These are phyloP conservation scores for Ptychoptera albimana DNA, from an alignment of 2,888 invertebrate species.

Conservation along the genomic window DNA sequence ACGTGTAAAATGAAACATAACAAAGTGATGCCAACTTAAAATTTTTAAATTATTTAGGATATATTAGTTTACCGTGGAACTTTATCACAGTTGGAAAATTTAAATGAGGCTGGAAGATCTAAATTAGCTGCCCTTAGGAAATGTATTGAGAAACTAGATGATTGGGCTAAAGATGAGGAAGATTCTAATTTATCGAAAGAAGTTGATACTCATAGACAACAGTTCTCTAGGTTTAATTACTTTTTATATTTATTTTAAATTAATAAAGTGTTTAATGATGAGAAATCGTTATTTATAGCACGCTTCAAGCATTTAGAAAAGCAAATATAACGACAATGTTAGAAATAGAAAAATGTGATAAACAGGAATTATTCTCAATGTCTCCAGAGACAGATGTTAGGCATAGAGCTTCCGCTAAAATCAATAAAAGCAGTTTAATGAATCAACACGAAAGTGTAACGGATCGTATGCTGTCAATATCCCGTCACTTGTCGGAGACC, in stretches of 20 bases:
- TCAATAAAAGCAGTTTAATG: conserved; percentile 38
- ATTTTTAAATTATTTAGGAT: conserved; percentile 38
- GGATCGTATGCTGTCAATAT: conserved; percentile 69
- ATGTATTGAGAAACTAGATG: conserved; percentile 51
- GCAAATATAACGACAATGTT: conserved; percentile 65
- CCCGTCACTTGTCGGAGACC: conserved; percentile 72
- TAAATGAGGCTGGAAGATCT: conserved; percentile 59
- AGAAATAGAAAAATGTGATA: conserved; percentile 58
- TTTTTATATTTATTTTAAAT: not conserved
- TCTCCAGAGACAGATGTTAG: conserved; percentile 38
- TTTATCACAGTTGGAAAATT: conserved; percentile 47
- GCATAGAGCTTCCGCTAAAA: conserved; percentile 30
- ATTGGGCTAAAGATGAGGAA: conserved; percentile 47
- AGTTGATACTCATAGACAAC: conserved; percentile 50
- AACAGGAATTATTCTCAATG: conserved; percentile 49
- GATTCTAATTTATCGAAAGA: conserved; percentile 45
- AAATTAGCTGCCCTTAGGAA: conserved; percentile 50
- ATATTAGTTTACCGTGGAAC: conserved; percentile 59
- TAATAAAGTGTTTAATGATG: not conserved
- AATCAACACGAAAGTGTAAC: conserved; percentile 49
- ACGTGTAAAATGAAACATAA: not conserved
- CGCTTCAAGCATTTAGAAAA: conserved; percentile 59
- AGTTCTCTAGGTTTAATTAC: conserved; percentile 41
- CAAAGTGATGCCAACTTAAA: not conserved
- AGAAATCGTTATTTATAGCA: conserved; percentile 29